Percentiles rank a stretch among this genome's conserved stretches.
phyloP scores from a whole-genome alignment of 2,888 invertebrate genomes.

The Cryptocephalus moraei region DNA sequence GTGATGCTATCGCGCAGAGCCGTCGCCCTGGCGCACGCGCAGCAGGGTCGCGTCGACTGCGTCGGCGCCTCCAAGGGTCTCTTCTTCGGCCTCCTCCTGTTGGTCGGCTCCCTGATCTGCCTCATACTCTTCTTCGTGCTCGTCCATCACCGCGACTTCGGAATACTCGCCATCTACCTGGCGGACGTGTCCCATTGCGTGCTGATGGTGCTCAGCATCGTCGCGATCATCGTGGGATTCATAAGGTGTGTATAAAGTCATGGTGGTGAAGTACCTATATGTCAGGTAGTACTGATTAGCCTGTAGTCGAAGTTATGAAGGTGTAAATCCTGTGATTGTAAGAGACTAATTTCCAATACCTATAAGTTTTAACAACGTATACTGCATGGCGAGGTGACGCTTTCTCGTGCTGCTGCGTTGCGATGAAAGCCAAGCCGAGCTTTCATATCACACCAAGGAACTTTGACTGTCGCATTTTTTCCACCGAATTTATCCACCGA shows the following conservation, averaged over 20 bases:
- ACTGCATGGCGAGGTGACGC: too few species aligned
- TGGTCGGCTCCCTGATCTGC: slow-evolving; percentile 86
- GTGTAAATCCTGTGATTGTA: too few species aligned
- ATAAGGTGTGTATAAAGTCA: slow-evolving; percentile 66
- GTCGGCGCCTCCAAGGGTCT: slow-evolving; percentile 90
- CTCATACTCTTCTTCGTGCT: slow-evolving; percentile 93
- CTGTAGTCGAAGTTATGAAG: too few species aligned
- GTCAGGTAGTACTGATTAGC: too few species aligned
- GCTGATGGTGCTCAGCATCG: slow-evolving; percentile 76
- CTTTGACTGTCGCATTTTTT: too few species aligned
- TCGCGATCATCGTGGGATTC: slow-evolving; percentile 85
- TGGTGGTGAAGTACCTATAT: too few species aligned
- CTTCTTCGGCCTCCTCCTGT: slow-evolving; percentile 80
- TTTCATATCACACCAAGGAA: too few species aligned
- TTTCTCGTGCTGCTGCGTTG: too few species aligned
- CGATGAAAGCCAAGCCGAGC: too few species aligned
- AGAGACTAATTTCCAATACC: too few species aligned
- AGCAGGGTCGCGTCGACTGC: slow-evolving; percentile 82
- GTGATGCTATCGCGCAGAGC: slow-evolving; percentile 81
- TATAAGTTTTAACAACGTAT: too few species aligned
- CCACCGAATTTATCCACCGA: too few species aligned
- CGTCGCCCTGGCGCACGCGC: slow-evolving; percentile 75
- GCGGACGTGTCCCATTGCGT: slow-evolving; percentile 87
- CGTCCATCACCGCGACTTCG: slow-evolving; percentile 74
- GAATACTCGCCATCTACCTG: slow-evolving; percentile 77